Base-by-base conservation (phyloP, 2,797 vertebrate species). In the Emys orbicularis region DNA sequence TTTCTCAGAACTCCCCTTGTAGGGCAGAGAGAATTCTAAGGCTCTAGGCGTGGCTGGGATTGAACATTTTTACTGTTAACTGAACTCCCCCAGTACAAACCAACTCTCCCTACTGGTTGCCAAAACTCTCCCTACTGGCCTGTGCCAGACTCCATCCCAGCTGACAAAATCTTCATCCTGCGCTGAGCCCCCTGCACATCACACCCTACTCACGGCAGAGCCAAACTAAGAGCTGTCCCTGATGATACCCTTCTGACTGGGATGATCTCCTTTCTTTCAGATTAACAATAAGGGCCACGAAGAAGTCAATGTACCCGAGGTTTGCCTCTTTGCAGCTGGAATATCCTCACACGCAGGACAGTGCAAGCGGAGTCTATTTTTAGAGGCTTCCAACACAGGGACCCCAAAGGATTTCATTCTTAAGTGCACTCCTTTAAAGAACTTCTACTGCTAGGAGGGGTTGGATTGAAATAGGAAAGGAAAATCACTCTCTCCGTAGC, bases 1-100 rank as follows among this genome's bases (percentile, higher is more conserved):
- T 86, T 74, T n/a, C 59, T 84, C 88, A 21, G 91, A 77, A 25
- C 89, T 94, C 74, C 29, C 12, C 8, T 89, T 82, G 11, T 29
- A 59, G 27, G 57, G 57, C 57, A 27, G 57, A 27, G 57, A 27
- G 57, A 59, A 59, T 59, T 57, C 27, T 27, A 29, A 59, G 57
- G 57, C 57, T 59, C 57, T 59, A 59, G 27, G 57, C 11, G 5
- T 59, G 29, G 15, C 19, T 37, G 6, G 65, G 8, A n/a, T 37
- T 37, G 15, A 21, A 37, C n/a, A 68, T 11, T 68, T 68, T n/a
- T 37, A 37, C 13, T 21, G 5, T 37, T 8, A 68, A 68, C 16
- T n/a, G 19, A 68, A 68, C 65, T 37, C 19, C 9, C n/a, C 37
- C n/a, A 34, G 16, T 19, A 8, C 19, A 68, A 68, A 18, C 31